phyloP scores from a whole-genome alignment of 2,113 vertebrate genomes.

The Clarias gariepinus region DNA sequence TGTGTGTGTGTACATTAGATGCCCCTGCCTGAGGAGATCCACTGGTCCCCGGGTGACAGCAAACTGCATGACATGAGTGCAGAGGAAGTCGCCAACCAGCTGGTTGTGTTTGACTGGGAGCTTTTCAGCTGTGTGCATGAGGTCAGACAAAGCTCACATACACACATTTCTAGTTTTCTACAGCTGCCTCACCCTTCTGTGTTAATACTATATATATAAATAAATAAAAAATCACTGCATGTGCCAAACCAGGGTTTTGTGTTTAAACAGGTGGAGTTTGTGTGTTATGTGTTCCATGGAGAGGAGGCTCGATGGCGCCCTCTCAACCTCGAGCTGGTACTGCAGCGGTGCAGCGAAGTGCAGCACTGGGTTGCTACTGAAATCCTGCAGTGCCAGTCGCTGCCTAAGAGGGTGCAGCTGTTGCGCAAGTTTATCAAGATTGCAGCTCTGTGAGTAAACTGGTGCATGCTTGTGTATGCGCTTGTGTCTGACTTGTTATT shows the following conservation, averaged over 20 bases:
- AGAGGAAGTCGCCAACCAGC: slow-evolving; percentile 90
- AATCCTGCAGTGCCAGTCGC: slow-evolving; percentile 90
- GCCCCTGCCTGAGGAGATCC: slow-evolving; percentile 91
- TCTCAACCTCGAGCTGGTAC: slow-evolving; percentile 92
- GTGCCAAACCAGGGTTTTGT: not conserved
- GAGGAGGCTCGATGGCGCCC: slow-evolving; percentile 92
- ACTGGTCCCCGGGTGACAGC: slow-evolving; percentile 88
- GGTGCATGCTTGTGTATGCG: slow-evolving; percentile 7
- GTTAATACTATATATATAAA: not conserved
- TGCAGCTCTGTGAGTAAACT: slow-evolving; percentile 85
- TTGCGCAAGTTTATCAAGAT: slow-evolving; percentile 98
- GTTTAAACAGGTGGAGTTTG: slow-evolving; percentile 86
- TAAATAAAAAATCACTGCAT: slow-evolving; percentile 1
- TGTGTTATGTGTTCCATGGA: slow-evolving; percentile 93
- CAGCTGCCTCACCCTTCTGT: not conserved
- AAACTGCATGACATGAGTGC: slow-evolving; percentile 94
- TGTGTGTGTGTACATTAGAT: slow-evolving; percentile 68
- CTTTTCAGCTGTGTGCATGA: slow-evolving; percentile 95
- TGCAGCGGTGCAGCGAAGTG: slow-evolving; percentile 96
- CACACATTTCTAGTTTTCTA: slow-evolving; percentile 1
- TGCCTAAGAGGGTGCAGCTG: slow-evolving; percentile 88
- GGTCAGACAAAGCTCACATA: slow-evolving; percentile 65
- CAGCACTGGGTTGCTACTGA: slow-evolving; percentile 97
- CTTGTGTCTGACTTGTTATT: not conserved
- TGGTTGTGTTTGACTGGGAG: slow-evolving; percentile 94